Base-by-base conservation (phyloP, 2,888 invertebrate genomes). In the Eupithecia exiguata region DNA sequence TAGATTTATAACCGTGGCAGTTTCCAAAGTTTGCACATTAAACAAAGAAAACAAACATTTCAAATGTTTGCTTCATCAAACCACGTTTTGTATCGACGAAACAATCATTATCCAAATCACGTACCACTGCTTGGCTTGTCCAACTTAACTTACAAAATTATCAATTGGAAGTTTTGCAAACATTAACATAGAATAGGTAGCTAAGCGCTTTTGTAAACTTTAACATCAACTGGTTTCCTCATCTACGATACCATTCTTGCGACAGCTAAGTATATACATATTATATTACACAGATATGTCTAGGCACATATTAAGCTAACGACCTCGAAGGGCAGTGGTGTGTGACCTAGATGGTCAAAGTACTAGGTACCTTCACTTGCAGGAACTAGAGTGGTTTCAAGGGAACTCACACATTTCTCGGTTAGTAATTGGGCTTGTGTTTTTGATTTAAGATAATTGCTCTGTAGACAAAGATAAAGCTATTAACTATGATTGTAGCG, bases 271-370 rank as follows among this genome's bases (percentile, higher is more conserved):
- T 68, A 43, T 46, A 62, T 9, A 61, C 61, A 12, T 58, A 46
- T 38, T 9, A 36, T 18, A 65, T 66, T 53, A 46, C 14, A 69
- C 63, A 70, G 65, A 58, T 68, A 69, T 77, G 63, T 46, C 46
- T 68, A 21, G 58, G 12, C 14, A 36, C 43, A 18, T 67, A 53
- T 68, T 75, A 79, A 78, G 74, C 83, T 78, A 89, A 85, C 84
- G 91, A 84, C 92, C 93, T 92, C 92, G 91, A 91, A 92, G 92
- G 85, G 80, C 87, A 87, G 75, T 76, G 80, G 83, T 80, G 84
- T 87, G 81, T 88, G 82, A 88, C 89, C 88, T 90, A 89, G 87
- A 78, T 85, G 90, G 89, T 92, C 92, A 93, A 88, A 92, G 91
- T 91, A 36, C 61, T 69, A 10, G 21, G 21, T 84, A 88, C 92